Evolutionary conservation across 2,888 invertebrate species (phyloP).

Genomic region (Ernsta delagoae): DNA sequence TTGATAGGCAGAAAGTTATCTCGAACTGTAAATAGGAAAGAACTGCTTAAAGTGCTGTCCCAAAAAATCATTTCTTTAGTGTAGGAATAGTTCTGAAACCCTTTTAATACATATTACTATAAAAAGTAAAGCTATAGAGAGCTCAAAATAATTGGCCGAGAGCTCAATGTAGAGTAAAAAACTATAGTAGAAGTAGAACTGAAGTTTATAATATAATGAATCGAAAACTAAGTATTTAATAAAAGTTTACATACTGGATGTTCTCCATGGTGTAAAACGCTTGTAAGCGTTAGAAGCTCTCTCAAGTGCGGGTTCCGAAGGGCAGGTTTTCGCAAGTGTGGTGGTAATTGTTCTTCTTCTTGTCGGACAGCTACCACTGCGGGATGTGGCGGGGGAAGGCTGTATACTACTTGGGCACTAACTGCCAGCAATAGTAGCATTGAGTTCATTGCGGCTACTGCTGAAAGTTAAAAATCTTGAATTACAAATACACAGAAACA

Average conservation of each 20-base stretch:
- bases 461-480: constrained; percentile 25
- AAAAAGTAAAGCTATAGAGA: too few species aligned
- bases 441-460: constrained; percentile 52
- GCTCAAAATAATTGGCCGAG: too few species aligned
- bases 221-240: too few species aligned
- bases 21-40: too few species aligned
- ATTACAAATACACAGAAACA: too few species aligned
- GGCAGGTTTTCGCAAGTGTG: constrained; percentile 84
- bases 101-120: neutral
- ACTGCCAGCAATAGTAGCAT: constrained; percentile 54
- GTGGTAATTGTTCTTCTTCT: constrained; percentile 84
- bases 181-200: too few species aligned
- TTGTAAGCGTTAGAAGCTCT: constrained; percentile 81
- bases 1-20: too few species aligned
- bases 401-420: constrained; percentile 53
- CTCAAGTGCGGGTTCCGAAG: constrained; percentile 84
- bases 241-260: constrained; percentile 58
- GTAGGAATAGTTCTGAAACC: neutral
- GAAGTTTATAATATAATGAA: too few species aligned
- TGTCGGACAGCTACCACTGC: constrained; percentile 84
- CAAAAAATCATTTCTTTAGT: neutral
- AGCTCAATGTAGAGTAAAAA: too few species aligned
- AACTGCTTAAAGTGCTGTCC: too few species aligned
- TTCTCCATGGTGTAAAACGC: constrained; percentile 87
- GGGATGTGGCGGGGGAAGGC: constrained; percentile 81